Evolutionary conservation across 1,140 invertebrate species (phyloP).

Genomic region (Chionoecetes opilio): DNA sequence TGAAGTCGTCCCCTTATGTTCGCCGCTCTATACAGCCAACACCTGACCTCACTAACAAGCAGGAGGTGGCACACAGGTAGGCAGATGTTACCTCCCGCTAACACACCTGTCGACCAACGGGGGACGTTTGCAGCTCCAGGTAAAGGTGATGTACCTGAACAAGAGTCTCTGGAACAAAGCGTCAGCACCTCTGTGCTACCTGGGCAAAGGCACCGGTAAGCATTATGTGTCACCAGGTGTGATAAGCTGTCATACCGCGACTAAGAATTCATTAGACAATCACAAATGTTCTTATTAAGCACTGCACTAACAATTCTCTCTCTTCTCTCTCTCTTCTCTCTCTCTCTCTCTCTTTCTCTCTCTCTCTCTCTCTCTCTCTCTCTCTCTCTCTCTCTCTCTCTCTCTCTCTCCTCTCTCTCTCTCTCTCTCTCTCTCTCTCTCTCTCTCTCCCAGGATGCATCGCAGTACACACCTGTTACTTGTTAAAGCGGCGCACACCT

Average conservation of each 20-base stretch:
- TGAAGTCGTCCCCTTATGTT: neutral
- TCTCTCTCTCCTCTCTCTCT: neutral
- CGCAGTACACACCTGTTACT: neutral
- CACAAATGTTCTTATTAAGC: neutral
- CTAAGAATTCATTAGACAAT: neutral
- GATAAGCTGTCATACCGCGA: neutral
- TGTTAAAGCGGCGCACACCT: constrained; percentile 23
- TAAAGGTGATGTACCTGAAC: neutral
- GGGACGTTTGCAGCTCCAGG: neutral
- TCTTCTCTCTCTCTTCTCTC: no score
- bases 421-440: neutral
- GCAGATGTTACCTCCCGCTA: neutral
- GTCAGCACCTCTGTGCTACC: neutral
- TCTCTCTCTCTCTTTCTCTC: no score
- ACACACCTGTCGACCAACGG: neutral
- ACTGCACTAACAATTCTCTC: neutral
- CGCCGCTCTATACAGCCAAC: neutral
- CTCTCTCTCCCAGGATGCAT: neutral
- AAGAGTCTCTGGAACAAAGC: neutral
- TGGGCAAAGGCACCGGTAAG: neutral
- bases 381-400: no score
- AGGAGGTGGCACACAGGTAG: neutral
- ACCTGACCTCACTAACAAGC: constrained; percentile 7
- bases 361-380: no score
- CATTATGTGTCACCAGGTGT: neutral